A percentile compares a stretch with the other conserved stretches of the same genome.
Evolutionary conservation across 2,888 invertebrate genomes (phyloP).

Genomic region (Abscondita cerata): DNA sequence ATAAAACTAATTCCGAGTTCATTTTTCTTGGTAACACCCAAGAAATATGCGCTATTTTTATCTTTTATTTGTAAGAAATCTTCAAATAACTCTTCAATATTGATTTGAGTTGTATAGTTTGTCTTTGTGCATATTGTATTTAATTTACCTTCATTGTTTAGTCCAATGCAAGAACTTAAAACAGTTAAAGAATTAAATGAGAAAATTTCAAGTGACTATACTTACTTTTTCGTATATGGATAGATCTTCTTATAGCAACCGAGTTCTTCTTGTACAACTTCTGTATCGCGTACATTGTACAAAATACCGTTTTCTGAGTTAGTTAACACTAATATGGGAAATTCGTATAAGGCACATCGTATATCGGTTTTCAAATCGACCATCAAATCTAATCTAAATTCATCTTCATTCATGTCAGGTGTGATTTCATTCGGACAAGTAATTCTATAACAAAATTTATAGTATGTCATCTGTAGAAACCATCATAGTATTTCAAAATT

Average conservation of each 20-base stretch:
- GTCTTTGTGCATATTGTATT: slow-evolving; percentile 44
- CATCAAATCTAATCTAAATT: background rate
- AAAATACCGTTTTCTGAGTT: background rate
- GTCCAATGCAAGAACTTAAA: slow-evolving; percentile 39
- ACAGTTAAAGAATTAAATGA: too few species aligned
- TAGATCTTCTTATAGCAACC: slow-evolving; percentile 23
- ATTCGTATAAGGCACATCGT: background rate
- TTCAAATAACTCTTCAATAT: slow-evolving; percentile 34
- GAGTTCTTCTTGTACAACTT: slow-evolving; percentile 10
- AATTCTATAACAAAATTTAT: too few species aligned
- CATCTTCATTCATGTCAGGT: background rate
- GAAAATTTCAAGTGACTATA: slow-evolving; percentile 2
- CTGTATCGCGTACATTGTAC: slow-evolving; percentile 21
- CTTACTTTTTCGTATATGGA: slow-evolving; percentile 31
- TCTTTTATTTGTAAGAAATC: slow-evolving; percentile 43
- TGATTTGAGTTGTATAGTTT: slow-evolving; percentile 33
- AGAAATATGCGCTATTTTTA: slow-evolving; percentile 17
- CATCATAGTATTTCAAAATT: too few species aligned
- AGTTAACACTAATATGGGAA: background rate
- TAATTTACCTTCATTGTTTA: slow-evolving; percentile 41
- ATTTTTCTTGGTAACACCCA: slow-evolving; percentile 26
- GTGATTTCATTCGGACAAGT: background rate
- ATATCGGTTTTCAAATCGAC: background rate
- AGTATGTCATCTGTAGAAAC: too few species aligned
- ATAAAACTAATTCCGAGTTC: slow-evolving; percentile 24